These are phyloP conservation scores for Euglossa dilemma DNA, from an alignment of 1,140 invertebrate species.

Conservation along the genomic window DNA sequence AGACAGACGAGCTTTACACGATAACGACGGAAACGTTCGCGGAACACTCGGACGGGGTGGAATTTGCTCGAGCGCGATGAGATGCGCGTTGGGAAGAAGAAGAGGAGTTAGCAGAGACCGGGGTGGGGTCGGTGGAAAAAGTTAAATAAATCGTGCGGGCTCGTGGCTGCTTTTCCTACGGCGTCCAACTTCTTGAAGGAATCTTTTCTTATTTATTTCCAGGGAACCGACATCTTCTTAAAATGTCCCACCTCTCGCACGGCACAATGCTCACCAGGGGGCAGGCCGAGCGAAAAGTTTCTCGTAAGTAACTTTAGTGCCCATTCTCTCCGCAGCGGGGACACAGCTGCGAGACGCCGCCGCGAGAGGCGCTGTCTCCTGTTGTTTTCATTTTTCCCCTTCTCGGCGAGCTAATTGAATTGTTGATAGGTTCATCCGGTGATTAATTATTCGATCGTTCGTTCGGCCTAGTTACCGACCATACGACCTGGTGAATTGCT, in stretches of 20 bases:
- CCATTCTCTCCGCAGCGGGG: background rate
- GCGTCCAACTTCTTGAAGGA: constrained; percentile 55
- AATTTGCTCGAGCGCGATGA: constrained; percentile 75
- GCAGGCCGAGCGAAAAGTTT: constrained; percentile 26
- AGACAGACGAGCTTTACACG: constrained; percentile 61
- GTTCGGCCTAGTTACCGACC: background rate
- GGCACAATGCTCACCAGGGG: constrained; percentile 27
- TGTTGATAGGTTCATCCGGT: background rate
- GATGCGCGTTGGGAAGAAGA: constrained; percentile 63
- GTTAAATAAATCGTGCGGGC: constrained; percentile 75
- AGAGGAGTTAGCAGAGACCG: background rate
- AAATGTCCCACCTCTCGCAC: constrained; percentile 47
- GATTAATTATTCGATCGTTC: background rate
- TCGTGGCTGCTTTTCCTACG: constrained; percentile 47
- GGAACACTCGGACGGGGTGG: constrained; percentile 57
- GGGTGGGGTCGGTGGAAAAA: constrained; percentile 62
- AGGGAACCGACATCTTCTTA: constrained; percentile 44
- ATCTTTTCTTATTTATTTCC: constrained; percentile 73
- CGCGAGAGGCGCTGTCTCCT: background rate
- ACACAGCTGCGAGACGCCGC: background rate
- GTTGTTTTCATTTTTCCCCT: constrained; percentile 6
- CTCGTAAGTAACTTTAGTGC: constrained; percentile 36
- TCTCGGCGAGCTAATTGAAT: background rate
- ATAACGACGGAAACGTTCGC: constrained; percentile 53
- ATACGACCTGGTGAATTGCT: too few species aligned